Base-by-base conservation (phyloP, 2,888 invertebrate genomes). In the Portevinia maculata region DNA sequence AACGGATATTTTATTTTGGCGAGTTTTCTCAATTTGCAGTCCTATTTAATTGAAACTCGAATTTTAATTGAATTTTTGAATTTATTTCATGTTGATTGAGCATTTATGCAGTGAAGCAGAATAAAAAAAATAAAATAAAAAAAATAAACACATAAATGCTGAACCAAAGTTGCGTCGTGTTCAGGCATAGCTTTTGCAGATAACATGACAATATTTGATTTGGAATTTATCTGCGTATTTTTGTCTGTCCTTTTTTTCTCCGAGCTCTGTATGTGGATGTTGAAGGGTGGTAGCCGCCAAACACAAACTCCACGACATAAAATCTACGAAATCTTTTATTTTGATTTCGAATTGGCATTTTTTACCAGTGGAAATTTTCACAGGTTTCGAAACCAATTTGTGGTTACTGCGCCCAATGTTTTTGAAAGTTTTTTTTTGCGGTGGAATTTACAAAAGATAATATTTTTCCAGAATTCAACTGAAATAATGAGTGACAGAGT, bases 41-140 rank as follows among this genome's bases (percentile, higher is more conserved):
- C 73, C 67, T 60, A 79, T 84, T 84, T 84, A 84, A 84, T 84
- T 84, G 84, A 79, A 84, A 84, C 79, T 79, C 79, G 79, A 64
- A 64, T 84, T 84, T 84, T 84, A 84, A 84, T 84, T 84, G 84
- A 84, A 84, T 84, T 84, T 84, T 79, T 74, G 79, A 84, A 84
- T 84, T 84, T 84, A 84, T 84, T 84, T 84, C 84, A 84, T 84
- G 84, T 84, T 84, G 84, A 84, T 84, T 84, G 84, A 84, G 64
- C 84, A 84, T 84, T 84, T 79, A 84, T 84, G 64, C 84, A 79
- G 37, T 64, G 60, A 34, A 69, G 55, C 52, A 62, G 53, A 32
- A 28, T 11, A 19, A 28, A 57, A 15, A 34, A 34, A 44, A 39
- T 24, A 3, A 24, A 24, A 24, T n/a, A 28, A 67, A 60, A 65